phyloP scores from a whole-genome alignment of 2,888 invertebrate species.

The Toxonevra muliebris region DNA sequence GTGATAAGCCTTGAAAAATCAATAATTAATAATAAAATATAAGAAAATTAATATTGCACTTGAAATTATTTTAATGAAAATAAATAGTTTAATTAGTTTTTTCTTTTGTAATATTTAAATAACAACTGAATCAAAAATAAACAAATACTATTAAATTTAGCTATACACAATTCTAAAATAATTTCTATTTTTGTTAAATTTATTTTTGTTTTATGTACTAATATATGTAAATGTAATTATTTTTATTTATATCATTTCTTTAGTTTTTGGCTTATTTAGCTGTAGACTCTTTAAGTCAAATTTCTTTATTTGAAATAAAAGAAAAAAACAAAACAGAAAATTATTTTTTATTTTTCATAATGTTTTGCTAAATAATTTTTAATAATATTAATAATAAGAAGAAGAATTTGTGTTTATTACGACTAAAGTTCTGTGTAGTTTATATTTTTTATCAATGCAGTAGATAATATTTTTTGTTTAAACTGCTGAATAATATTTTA shows the following conservation, averaged over 20 bases:
- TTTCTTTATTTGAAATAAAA: too few relatives aligned
- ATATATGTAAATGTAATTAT: constrained; percentile 24
- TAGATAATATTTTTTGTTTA: background rate
- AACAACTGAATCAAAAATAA: too few relatives aligned
- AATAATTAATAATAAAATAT: too few relatives aligned
- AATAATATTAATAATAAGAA: background rate
- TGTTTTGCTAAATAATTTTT: background rate
- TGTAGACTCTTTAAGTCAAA: constrained; percentile 52
- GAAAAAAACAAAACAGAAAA: too few relatives aligned
- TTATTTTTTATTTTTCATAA: background rate
- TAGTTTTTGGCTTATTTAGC: constrained; percentile 62
- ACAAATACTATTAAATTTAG: too few relatives aligned
- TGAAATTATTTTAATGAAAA: too few relatives aligned
- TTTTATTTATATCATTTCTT: constrained; percentile 15
- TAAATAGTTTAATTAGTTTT: too few relatives aligned
- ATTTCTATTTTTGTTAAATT: too few relatives aligned
- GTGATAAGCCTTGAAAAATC: too few relatives aligned
- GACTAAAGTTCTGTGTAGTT: background rate
- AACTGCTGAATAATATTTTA: background rate
- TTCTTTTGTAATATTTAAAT: too few relatives aligned
- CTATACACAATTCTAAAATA: too few relatives aligned
- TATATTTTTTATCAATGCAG: background rate
- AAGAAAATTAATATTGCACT: too few relatives aligned
- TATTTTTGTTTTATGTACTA: background rate
- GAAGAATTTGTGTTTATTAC: background rate